Evolutionary conservation across 1,140 invertebrate species (phyloP).

Genomic region (Drosophila tsacasi): DNA sequence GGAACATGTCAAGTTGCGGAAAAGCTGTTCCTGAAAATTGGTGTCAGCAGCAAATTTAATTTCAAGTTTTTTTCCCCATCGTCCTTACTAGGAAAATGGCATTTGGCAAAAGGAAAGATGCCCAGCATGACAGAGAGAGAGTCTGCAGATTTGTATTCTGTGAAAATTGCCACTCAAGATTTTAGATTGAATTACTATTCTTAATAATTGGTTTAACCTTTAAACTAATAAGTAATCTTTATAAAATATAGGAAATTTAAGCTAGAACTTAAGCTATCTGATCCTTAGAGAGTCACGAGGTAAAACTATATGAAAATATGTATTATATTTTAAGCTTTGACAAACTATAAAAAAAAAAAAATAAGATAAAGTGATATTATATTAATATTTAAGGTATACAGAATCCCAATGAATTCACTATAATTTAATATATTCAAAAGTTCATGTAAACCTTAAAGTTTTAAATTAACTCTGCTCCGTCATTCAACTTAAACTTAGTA

Average conservation of each 20-base stretch:
- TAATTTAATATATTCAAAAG: background rate
- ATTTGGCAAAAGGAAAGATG: slow-evolving; percentile 7
- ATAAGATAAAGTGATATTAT: background rate
- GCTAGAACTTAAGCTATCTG: too few relatives aligned
- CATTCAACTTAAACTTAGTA: background rate
- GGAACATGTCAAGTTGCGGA: slow-evolving; percentile 82
- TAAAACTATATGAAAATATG: background rate
- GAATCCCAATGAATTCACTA: too few relatives aligned
- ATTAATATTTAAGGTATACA: background rate
- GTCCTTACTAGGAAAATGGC: slow-evolving; percentile 10
- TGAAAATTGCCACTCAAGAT: too few relatives aligned
- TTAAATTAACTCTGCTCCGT: background rate
- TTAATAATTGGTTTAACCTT: background rate
- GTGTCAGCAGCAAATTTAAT: slow-evolving; percentile 81
- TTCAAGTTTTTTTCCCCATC: slow-evolving; percentile 46
- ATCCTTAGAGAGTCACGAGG: too few relatives aligned
- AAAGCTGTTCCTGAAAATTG: slow-evolving; percentile 81
- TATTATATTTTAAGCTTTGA: background rate
- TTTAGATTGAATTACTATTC: background rate
- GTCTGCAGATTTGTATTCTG: background rate
- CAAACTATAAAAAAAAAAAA: background rate
- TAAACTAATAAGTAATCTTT: background rate
- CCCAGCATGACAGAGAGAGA: slow-evolving; percentile 1
- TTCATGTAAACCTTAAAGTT: background rate
- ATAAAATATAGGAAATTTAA: background rate